A percentile compares a stretch with the other conserved stretches of the same genome.
Evolutionary conservation across 2,113 vertebrate species (phyloP).

Genomic region (Laticauda colubrina): DNA sequence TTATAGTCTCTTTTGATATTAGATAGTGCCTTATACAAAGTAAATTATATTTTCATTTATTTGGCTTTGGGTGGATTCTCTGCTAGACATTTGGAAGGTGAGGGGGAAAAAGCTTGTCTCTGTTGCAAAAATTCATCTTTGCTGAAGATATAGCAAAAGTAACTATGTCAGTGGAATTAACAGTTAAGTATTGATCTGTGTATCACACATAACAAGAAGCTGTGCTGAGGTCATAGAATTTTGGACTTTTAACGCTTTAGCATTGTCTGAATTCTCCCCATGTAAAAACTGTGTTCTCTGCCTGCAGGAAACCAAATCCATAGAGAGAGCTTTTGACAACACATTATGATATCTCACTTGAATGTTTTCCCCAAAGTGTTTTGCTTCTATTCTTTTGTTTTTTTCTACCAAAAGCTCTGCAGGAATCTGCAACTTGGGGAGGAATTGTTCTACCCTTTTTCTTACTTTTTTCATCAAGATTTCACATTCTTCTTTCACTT

Average conservation of each 20-base stretch:
- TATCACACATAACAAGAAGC: not conserved
- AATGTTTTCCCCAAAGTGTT: not conserved
- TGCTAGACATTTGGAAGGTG: constrained; percentile 67
- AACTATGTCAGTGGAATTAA: constrained; percentile 35
- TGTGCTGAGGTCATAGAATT: not conserved
- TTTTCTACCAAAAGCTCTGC: not conserved
- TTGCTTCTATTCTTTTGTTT: not conserved
- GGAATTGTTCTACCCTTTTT: not conserved
- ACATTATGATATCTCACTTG: not conserved
- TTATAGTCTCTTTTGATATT: constrained; percentile 57
- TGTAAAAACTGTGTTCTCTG: not conserved
- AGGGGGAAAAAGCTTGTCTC: constrained; percentile 36
- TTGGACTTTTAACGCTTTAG: not conserved
- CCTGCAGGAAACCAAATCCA: not conserved
- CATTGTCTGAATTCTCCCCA: not conserved
- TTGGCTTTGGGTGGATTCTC: constrained; percentile 45
- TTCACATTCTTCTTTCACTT: not conserved
- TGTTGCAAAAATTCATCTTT: not conserved
- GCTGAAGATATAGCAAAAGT: not conserved
- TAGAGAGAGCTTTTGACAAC: not conserved
- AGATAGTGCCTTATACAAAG: constrained; percentile 64
- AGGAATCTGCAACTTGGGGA: not conserved
- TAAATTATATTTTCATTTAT: constrained; percentile 73
- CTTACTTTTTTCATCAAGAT: not conserved
- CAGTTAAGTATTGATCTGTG: not conserved